Conservation (phyloP, 64 coral and sea anemone species). For the Montipora cactus region DNA sequence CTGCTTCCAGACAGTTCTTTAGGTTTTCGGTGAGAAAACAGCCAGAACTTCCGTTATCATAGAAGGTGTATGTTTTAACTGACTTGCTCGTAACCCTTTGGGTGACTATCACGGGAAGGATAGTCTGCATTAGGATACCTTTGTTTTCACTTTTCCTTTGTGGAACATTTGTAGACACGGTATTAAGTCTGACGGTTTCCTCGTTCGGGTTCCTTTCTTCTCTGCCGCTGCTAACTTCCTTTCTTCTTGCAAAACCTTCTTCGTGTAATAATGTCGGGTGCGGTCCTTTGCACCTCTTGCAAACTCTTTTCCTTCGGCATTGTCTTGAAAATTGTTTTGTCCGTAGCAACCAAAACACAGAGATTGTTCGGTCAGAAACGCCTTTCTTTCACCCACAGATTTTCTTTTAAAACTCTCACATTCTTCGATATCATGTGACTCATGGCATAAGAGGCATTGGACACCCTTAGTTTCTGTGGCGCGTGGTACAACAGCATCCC, state of each 20-base stretch:
- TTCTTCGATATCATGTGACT: conserved; percentile 53
- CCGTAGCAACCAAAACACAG: conserved; percentile 69
- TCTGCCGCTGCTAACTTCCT: neutral
- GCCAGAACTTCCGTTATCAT: conserved; percentile 34
- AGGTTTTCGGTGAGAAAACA: conserved; percentile 14
- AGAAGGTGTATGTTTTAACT: conserved; percentile 9
- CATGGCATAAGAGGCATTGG: conserved; percentile 17
- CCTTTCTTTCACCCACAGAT: conserved; percentile 61
- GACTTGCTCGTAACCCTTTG: neutral
- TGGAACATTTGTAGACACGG: neutral
- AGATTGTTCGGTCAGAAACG: conserved; percentile 39
- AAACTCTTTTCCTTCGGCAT: conserved; percentile 49
- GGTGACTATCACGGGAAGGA: conserved; percentile 25
- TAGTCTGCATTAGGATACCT: neutral
- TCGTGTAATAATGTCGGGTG: conserved; percentile 76
- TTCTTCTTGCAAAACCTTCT: conserved; percentile 24
- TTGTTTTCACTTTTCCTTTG: neutral
- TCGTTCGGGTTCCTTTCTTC: neutral
- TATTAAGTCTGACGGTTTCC: neutral
- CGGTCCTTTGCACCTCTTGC: conserved; percentile 59
- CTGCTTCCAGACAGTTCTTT: neutral
- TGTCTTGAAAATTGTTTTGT: conserved; percentile 30
- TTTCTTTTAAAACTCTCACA: conserved; percentile 57
- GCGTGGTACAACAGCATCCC: no score
- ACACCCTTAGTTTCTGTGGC: no score